These are phyloP conservation scores for Isurus oxyrinchus DNA, from an alignment of 2,113 vertebrate genomes.

Conservation along the genomic window DNA sequence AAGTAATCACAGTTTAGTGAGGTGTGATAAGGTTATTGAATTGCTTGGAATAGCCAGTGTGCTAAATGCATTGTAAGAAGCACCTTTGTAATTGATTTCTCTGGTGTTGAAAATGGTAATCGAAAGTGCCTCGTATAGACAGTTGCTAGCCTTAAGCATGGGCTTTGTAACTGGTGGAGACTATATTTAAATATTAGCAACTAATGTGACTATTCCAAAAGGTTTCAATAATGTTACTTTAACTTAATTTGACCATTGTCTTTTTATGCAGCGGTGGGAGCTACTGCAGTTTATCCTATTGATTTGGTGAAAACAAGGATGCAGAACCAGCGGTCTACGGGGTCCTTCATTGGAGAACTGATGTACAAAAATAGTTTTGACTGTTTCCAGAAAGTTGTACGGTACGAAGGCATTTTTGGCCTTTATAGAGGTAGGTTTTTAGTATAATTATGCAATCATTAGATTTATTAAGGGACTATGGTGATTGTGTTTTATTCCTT, in stretches of 20 bases:
- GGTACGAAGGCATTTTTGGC: constrained; percentile 87
- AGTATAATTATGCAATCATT: not conserved
- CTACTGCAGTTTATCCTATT: constrained; percentile 88
- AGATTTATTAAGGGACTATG: not conserved
- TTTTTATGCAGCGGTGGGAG: constrained; percentile 73
- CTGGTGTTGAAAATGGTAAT: not conserved
- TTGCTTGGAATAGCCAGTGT: not conserved
- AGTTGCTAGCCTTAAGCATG: not conserved
- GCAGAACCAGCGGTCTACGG: constrained; percentile 87
- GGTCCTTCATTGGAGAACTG: constrained; percentile 82
- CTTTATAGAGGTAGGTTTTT: constrained; percentile 81
- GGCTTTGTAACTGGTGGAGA: not conserved
- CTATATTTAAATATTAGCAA: not conserved
- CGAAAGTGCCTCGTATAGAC: not conserved
- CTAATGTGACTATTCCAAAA: not conserved
- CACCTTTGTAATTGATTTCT: not conserved
- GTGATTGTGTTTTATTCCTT: not conserved
- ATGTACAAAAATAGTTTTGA: constrained; percentile 98
- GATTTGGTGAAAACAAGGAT: constrained; percentile 96
- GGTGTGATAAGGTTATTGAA: not conserved
- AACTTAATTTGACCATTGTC: constrained; percentile 35
- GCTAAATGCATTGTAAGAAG: not conserved
- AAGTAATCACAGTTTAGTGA: not conserved
- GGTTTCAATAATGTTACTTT: not conserved
- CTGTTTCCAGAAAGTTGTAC: constrained; percentile 89